Conservation (phyloP, 2,113 vertebrate species). For the Pteropus alecto region DNA sequence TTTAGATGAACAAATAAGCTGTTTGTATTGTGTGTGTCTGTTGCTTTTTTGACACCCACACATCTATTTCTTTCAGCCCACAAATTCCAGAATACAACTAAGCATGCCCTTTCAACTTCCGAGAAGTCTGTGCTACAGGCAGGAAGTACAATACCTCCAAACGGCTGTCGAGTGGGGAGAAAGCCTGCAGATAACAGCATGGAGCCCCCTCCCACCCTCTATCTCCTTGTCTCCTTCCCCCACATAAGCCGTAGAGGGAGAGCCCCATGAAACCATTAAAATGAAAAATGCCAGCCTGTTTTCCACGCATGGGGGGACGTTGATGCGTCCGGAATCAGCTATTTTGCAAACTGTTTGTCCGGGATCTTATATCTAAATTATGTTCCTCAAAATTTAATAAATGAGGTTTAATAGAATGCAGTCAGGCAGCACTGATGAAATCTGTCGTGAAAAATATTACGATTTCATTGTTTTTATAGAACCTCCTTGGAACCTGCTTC, state of each 20-base stretch:
- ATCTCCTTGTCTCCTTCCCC: neutral
- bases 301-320: neutral
- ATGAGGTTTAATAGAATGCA: slow-evolving; percentile 69
- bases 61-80: neutral
- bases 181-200: neutral
- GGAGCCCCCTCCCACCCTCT: neutral
- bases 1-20: neutral
- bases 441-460: slow-evolving; percentile 50
- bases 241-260: neutral
- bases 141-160: neutral
- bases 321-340: neutral
- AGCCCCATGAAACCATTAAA: neutral
- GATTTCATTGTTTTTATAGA: slow-evolving; percentile 60
- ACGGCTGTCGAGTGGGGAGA: neutral
- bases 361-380: slow-evolving; percentile 63
- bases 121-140: neutral
- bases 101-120: neutral
- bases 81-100: neutral
- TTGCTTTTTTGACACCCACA: neutral
- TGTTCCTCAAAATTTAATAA: slow-evolving; percentile 69
- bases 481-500: slow-evolving; percentile 30
- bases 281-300: slow-evolving; percentile 34
- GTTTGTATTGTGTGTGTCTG: rapidly evolving
- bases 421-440: slow-evolving; percentile 67
- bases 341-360: slow-evolving; percentile 57